A percentile compares a stretch with the other conserved stretches of the same genome.
These are phyloP conservation scores for Sphaerodactylus townsendi DNA, from an alignment of 2,113 vertebrate genomes.

Conservation along the genomic window DNA sequence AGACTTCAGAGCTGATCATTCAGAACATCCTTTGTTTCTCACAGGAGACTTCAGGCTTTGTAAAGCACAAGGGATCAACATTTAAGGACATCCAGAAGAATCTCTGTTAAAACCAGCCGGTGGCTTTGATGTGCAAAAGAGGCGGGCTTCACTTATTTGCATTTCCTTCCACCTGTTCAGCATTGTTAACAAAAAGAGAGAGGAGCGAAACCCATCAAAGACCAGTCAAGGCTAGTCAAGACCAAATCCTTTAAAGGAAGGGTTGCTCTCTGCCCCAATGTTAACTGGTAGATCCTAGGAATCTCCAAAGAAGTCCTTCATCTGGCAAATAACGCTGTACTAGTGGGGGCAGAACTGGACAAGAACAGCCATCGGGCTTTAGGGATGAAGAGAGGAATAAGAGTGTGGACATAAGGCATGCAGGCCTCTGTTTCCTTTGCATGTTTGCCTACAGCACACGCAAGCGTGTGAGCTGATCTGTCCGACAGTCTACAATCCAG, in stretches of 20 bases:
- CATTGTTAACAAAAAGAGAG: background rate
- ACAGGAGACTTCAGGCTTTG: background rate
- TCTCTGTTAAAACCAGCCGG: background rate
- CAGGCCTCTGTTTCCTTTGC: background rate
- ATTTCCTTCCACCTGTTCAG: background rate
- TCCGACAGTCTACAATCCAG: background rate
- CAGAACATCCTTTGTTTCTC: background rate
- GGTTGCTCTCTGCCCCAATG: background rate
- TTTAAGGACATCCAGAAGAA: background rate
- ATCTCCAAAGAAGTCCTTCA: background rate
- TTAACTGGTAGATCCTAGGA: background rate
- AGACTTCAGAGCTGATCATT: background rate
- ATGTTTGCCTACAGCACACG: background rate
- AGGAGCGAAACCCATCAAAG: background rate
- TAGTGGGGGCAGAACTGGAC: background rate
- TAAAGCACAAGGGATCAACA: background rate
- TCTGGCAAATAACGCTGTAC: background rate
- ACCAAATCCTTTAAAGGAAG: background rate
- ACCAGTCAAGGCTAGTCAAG: background rate
- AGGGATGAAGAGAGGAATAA: background rate
- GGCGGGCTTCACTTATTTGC: background rate
- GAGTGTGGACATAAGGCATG: background rate
- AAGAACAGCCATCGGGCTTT: background rate
- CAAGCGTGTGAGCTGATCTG: background rate
- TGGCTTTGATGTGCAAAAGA: conserved; percentile 11